Conservation (phyloP, 1,140 invertebrate species). For the Chlorops oryzae region DNA sequence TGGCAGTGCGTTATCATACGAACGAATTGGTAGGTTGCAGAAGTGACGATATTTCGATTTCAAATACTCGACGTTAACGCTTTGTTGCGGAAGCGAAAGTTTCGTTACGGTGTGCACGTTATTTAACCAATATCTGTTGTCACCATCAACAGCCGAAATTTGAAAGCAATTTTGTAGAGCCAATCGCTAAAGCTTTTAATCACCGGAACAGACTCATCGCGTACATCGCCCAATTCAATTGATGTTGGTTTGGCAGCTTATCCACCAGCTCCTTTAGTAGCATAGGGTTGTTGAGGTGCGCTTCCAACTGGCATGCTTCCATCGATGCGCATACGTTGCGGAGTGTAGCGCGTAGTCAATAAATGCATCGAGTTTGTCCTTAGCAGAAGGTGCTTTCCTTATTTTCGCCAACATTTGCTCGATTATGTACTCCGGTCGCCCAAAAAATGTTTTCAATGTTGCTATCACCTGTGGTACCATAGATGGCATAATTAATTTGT, state of each 20-base stretch:
- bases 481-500: background rate
- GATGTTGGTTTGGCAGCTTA: conserved; percentile 7
- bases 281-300: conserved; percentile 5
- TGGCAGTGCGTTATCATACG: no score
- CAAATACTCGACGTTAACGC: no score
- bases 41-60: no score
- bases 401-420: conserved; percentile 1
- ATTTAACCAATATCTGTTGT: no score
- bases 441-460: conserved; percentile 5
- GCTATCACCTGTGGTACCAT: conserved; percentile 8
- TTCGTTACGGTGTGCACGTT: no score
- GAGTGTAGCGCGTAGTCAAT: conserved; percentile 7
- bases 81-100: no score
- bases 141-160: no score
- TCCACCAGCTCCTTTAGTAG: conserved; percentile 4
- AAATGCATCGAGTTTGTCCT: conserved; percentile 6
- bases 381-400: background rate
- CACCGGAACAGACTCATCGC: no score
- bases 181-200: no score
- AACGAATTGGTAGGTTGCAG: no score
- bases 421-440: conserved; percentile 4
- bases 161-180: no score
- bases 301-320: conserved; percentile 6
- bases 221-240: conserved; percentile 10
- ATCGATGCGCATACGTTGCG: conserved; percentile 8